Percentiles rank a stretch among this genome's conserved stretches.
These are phyloP conservation scores for Nothocercus julius DNA, from an alignment of 2,113 vertebrate genomes.

Conservation along the genomic window DNA sequence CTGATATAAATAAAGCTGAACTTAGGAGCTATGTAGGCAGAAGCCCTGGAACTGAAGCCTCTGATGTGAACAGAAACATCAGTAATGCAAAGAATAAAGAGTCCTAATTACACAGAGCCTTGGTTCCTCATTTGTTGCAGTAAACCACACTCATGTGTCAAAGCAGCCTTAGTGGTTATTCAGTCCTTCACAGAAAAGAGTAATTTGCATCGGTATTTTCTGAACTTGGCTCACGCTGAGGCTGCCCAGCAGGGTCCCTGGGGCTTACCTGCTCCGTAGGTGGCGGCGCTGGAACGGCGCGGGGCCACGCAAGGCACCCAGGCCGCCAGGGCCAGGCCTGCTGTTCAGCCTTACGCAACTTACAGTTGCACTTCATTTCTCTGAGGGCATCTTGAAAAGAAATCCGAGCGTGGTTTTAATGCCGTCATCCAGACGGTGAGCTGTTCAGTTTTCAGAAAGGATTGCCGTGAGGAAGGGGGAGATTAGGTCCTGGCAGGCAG, in stretches of 20 bases:
- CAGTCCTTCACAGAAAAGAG: not conserved
- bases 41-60: not conserved
- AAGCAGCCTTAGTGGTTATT: not conserved
- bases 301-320: rapidly evolving
- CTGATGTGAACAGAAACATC: not conserved
- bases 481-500: conserved; percentile 21
- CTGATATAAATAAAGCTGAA: not conserved
- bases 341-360: not conserved
- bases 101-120: not conserved
- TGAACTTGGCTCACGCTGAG: not conserved
- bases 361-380: not conserved
- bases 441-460: conserved; percentile 29
- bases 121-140: not conserved
- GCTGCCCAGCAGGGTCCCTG: not conserved
- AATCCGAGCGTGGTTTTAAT: not conserved
- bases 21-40: not conserved
- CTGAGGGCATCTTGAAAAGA: not conserved
- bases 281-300: not conserved
- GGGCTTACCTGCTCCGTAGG: rapidly evolving
- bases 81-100: not conserved
- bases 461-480: not conserved
- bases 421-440: not conserved
- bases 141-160: not conserved
- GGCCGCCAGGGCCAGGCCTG: rapidly evolving
- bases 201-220: not conserved